Base-by-base conservation (phyloP, 2,797 vertebrate species). In the Semaprochilodus insignis region DNA sequence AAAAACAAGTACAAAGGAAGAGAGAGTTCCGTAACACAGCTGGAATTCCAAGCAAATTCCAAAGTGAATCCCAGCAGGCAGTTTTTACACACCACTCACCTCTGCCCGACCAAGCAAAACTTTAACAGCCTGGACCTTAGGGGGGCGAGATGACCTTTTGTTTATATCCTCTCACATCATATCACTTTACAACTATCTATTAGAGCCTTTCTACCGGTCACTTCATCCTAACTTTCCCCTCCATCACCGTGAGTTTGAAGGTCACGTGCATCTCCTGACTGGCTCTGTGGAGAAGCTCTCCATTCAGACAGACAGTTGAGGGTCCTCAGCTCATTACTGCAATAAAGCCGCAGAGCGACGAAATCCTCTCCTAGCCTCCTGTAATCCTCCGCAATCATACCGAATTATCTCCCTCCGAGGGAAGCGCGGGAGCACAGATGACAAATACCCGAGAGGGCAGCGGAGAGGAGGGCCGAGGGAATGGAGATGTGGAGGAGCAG, bases 351-450 rank as follows among this genome's bases (percentile, higher is more conserved):
- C 60, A 72, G 51, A 78, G 76, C 65, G 19, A 55, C 16, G 6
- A 80, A 86, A 77, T 85, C 82, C 82, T 88, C 60, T 78, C 75
- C 65, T 78, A 73, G 77, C 74, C 82, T 79, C 75, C 52, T 77
- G 82, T 85, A 85, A 86, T 88, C 86, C 84, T 31, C 54, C 36
- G 70, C 84, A 82, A 86, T 88, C 84, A 81, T 62, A 70, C 77
- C 54, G 83, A 86, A 85, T 83, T 72, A 85, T 81, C 77, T 75
- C 78, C 40, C 13, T 48, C 25, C 17, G 13, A 51, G 76, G 60
- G 78, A 74, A 83, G 72, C 40, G 40, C 60, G 70, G 74, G 76
- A 69, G 11, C 15, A 54, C 66, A 84, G 73, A 85, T 71, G 85
- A 81, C 83, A 82, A 74, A 85, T 59, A 69, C 67, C 63, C 78